Conservation (phyloP, 2,113 vertebrate species). For the Rhipidura dahli region DNA sequence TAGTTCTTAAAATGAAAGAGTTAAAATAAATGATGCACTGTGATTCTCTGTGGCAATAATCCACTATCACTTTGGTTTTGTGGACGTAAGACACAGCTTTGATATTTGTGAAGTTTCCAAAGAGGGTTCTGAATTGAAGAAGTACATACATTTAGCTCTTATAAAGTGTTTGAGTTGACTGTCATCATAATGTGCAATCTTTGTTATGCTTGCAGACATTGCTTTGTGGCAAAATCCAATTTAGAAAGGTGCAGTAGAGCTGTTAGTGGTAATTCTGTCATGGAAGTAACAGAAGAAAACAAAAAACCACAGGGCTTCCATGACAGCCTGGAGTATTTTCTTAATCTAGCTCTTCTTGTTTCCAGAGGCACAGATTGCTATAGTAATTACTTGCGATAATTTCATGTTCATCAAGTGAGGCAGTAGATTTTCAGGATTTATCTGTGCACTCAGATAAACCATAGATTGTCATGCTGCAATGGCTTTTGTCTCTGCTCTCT, state of each 20-base stretch:
- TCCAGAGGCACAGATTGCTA: background rate
- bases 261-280: background rate
- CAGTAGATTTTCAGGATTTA: background rate
- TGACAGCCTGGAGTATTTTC: background rate
- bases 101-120: background rate
- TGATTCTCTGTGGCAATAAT: constrained; percentile 54
- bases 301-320: background rate
- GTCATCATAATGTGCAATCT: background rate
- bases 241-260: background rate
- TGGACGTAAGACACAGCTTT: background rate
- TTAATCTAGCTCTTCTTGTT: background rate
- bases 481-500: background rate
- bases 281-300: background rate
- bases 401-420: background rate
- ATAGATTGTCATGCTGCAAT: rapidly evolving
- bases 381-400: background rate
- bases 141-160: background rate
- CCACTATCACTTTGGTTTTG: background rate
- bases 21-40: constrained; percentile 65
- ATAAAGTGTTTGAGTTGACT: background rate
- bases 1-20: constrained; percentile 58
- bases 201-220: background rate
- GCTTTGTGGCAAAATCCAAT: background rate
- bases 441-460: background rate
- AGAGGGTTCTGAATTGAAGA: background rate